Evolutionary conservation across 1,140 invertebrate species (phyloP).

Genomic region (Drosophila triauraria): DNA sequence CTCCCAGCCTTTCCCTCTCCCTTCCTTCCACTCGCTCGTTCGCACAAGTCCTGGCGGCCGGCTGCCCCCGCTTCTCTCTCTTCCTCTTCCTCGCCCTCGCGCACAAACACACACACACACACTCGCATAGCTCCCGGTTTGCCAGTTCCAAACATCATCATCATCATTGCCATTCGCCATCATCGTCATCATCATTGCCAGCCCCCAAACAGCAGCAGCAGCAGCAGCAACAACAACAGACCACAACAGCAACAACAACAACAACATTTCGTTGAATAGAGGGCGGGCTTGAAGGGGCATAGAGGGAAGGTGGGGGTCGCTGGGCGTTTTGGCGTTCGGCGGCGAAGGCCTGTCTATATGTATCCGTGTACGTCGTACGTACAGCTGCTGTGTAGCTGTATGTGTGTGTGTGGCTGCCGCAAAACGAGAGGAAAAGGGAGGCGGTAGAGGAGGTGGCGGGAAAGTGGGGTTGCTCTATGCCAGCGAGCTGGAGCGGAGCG

Average conservation of each 20-base stretch:
- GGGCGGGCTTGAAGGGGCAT: constrained; percentile 50
- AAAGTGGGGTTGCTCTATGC: constrained; percentile 36
- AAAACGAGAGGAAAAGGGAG: constrained; percentile 22
- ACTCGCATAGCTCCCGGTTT: constrained; percentile 42
- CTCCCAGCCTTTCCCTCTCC: constrained; percentile 19
- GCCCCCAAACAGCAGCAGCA: constrained; percentile 42
- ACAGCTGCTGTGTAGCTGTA: constrained; percentile 14
- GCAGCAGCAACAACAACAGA: constrained; percentile 44
- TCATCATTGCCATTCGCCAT: constrained; percentile 24
- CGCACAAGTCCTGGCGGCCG: constrained; percentile 52
- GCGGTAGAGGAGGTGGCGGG: constrained; percentile 3
- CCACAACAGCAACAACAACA: constrained; percentile 52
- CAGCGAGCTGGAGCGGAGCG: constrained; percentile 51
- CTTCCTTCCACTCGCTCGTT: constrained; percentile 1
- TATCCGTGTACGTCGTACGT: constrained; percentile 27
- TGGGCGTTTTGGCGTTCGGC: constrained; percentile 57
- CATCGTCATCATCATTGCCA: constrained; percentile 39
- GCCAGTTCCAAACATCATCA: constrained; percentile 46
- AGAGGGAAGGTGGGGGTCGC: constrained; percentile 23
- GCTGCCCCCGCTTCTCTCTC: constrained; percentile 14
- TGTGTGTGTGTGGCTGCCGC: constrained; percentile 35
- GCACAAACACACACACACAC: constrained; percentile 12
- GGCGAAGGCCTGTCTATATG: constrained; percentile 53
- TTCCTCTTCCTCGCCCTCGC: constrained; percentile 12
- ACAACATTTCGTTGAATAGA: constrained; percentile 48